Percentiles rank a stretch among this genome's conserved stretches.
Conservation (phyloP, 2,113 vertebrate species). For the Rhea pennata region DNA sequence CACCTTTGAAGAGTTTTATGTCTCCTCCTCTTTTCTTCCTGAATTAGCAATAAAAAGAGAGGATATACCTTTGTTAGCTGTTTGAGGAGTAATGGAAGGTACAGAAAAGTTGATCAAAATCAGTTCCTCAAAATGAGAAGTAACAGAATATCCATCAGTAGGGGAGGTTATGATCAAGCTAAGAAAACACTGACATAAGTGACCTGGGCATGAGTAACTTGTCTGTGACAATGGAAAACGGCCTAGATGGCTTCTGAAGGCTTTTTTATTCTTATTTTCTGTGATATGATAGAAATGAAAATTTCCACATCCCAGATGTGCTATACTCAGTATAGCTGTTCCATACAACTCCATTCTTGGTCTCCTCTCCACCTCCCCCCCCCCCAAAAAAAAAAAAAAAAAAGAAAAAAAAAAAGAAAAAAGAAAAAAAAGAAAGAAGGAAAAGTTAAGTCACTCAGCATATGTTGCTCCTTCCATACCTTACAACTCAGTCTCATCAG, state of each 20-base stretch:
- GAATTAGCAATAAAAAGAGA: neutral
- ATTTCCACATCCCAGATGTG: neutral
- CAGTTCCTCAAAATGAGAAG: neutral
- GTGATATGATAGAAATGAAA: neutral
- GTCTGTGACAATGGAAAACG: neutral
- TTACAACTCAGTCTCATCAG: neutral
- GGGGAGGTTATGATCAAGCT: neutral
- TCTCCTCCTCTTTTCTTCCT: neutral
- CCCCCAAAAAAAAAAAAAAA: neutral
- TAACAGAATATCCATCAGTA: neutral
- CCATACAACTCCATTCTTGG: neutral
- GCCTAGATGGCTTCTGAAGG: neutral
- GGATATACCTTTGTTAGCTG: neutral
- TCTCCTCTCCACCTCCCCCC: too few species aligned
- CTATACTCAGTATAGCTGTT: neutral
- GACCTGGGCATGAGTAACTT: neutral
- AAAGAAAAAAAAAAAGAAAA: neutral
- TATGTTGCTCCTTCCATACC: neutral
- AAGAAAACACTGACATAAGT: neutral
- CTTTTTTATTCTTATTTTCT: neutral
- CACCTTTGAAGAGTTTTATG: neutral
- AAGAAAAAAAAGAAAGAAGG: fast-evolving
- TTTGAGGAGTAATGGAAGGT: neutral
- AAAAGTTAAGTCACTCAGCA: neutral
- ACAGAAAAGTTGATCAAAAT: neutral